Percentiles rank a stretch among this genome's conserved stretches.
These are phyloP conservation scores for Struthio camelus DNA, from an alignment of 2,113 vertebrate genomes.

Conservation along the genomic window DNA sequence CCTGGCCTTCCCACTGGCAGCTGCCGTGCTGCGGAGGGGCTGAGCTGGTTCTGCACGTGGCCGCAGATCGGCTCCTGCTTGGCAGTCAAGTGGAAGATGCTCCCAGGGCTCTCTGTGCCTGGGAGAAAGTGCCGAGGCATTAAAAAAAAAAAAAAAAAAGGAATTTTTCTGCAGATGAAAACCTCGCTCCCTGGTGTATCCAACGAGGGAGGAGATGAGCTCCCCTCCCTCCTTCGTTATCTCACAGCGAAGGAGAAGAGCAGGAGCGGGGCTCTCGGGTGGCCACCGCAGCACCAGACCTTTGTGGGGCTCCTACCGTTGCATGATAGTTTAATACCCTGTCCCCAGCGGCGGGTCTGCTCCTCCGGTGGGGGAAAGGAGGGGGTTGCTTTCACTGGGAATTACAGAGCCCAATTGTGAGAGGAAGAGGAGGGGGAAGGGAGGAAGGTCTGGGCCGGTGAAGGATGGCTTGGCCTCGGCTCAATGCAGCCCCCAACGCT, in stretches of 20 bases:
- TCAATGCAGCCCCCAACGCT: slow-evolving; percentile 71
- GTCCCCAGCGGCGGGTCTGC: slow-evolving; percentile 38
- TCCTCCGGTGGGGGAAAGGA: not conserved
- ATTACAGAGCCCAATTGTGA: slow-evolving; percentile 81
- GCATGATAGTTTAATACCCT: slow-evolving; percentile 53
- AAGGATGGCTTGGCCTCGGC: slow-evolving; percentile 69
- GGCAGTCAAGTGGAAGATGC: fast-evolving
- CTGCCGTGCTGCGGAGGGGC: not conserved
- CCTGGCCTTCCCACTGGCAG: not conserved
- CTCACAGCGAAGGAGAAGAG: slow-evolving; percentile 48
- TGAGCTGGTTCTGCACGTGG: too few relatives aligned
- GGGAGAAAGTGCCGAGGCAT: not conserved
- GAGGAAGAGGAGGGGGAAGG: slow-evolving; percentile 69
- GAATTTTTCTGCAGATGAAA: slow-evolving; percentile 23
- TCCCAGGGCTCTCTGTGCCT: not conserved
- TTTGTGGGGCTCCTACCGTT: slow-evolving; percentile 30
- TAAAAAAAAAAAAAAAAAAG: too few relatives aligned
- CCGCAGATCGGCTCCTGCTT: not conserved
- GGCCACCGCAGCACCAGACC: slow-evolving; percentile 20
- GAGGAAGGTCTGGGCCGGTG: slow-evolving; percentile 39
- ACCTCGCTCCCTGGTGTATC: slow-evolving; percentile 7
- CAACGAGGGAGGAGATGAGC: not conserved
- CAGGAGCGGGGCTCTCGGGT: slow-evolving; percentile 4
- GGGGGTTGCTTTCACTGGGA: slow-evolving; percentile 70
- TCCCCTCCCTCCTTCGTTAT: slow-evolving; percentile 19